phyloP scores from a whole-genome alignment of 2,888 invertebrate genomes.

The Drosophila rellima region DNA sequence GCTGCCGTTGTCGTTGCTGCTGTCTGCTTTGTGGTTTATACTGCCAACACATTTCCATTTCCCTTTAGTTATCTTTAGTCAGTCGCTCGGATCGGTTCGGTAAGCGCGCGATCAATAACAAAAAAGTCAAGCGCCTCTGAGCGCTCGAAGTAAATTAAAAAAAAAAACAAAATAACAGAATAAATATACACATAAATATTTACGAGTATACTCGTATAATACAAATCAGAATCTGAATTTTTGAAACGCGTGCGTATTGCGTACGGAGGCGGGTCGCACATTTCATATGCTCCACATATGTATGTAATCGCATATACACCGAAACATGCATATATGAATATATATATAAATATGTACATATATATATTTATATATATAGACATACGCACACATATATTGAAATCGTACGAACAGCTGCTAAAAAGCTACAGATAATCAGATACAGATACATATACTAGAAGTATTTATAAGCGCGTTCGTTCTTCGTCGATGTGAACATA shows the following conservation, averaged over 20 bases:
- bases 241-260: slow-evolving; percentile 52
- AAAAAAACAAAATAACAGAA: slow-evolving; percentile 25
- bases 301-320: slow-evolving; percentile 14
- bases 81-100: slow-evolving; percentile 79
- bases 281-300: slow-evolving; percentile 50
- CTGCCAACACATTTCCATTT: slow-evolving; percentile 82
- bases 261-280: slow-evolving; percentile 51
- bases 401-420: slow-evolving; percentile 57
- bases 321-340: slow-evolving; percentile 18
- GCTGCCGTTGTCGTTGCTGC: slow-evolving; percentile 59
- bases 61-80: slow-evolving; percentile 85
- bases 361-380: slow-evolving; percentile 10
- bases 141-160: slow-evolving; percentile 27
- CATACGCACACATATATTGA: slow-evolving; percentile 25
- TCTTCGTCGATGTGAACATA: slow-evolving; percentile 28
- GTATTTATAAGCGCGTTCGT: slow-evolving; percentile 69
- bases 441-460: slow-evolving; percentile 74
- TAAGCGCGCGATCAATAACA: slow-evolving; percentile 61
- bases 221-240: slow-evolving; percentile 33
- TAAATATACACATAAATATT: slow-evolving; percentile 12
- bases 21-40: slow-evolving; percentile 73
- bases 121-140: slow-evolving; percentile 33
- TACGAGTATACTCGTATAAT: slow-evolving; percentile 17
- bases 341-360: slow-evolving; percentile 21
- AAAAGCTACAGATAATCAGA: slow-evolving; percentile 75